Percentiles rank a stretch among this genome's conserved stretches.
Conservation (phyloP, 2,888 invertebrate species). For the Octonoba sinensis region DNA sequence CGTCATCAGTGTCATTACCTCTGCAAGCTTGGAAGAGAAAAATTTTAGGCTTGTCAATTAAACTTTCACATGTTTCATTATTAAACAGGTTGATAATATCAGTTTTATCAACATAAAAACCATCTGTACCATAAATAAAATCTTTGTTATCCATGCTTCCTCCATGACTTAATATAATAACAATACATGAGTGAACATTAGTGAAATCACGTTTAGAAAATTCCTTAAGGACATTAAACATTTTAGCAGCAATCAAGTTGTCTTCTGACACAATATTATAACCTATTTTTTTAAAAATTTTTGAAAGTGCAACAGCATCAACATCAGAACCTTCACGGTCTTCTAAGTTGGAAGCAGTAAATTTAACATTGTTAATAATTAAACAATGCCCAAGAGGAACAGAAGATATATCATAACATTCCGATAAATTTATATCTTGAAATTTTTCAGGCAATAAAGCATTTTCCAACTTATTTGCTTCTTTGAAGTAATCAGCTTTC, state of each 20-base stretch:
- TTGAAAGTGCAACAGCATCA: conserved; percentile 41
- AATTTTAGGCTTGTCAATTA: conserved; percentile 38
- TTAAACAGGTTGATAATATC: conserved; percentile 34
- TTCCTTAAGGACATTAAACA: conserved; percentile 20
- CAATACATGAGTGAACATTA: conserved; percentile 50
- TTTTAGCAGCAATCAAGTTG: conserved; percentile 32
- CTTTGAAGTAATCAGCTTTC: conserved; percentile 18
- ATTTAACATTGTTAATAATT: conserved; percentile 65
- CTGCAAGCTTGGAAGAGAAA: conserved; percentile 51
- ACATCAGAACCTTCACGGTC: conserved; percentile 57
- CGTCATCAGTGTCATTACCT: conserved; percentile 17
- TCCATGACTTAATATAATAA: conserved; percentile 66
- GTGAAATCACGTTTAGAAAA: conserved; percentile 28
- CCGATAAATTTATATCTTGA: background rate
- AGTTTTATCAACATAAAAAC: background rate
- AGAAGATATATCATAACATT: conserved; percentile 52
- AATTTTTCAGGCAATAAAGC: background rate
- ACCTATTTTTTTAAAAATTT: conserved; percentile 51
- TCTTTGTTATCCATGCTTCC: conserved; percentile 9
- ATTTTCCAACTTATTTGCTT: conserved; percentile 22
- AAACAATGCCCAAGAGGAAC: conserved; percentile 63
- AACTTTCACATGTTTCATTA: conserved; percentile 22
- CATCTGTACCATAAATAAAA: conserved; percentile 42
- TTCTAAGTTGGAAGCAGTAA: conserved; percentile 11
- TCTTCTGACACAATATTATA: conserved; percentile 23